Percentiles rank a stretch among this genome's conserved stretches.
Conservation (phyloP, 2,888 invertebrate species). For the Masnerella sp. region DNA sequence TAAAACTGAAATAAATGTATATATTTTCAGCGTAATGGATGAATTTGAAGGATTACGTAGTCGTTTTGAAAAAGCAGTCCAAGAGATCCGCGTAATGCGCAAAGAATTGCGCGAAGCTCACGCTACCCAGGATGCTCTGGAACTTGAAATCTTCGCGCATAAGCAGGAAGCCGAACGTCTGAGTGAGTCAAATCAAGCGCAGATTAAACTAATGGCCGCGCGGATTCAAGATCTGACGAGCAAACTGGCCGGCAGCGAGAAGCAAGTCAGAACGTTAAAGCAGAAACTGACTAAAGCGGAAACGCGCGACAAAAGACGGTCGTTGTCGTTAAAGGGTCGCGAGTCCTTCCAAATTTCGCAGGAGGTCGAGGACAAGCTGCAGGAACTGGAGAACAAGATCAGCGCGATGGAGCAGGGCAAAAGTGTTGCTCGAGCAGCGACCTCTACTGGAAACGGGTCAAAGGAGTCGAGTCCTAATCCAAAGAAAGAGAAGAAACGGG, state of each 20-base stretch:
- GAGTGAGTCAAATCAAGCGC: conserved; percentile 84
- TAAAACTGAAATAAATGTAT: too few species aligned
- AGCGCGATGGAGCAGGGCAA: conserved; percentile 81
- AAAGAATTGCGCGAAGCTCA: conserved; percentile 88
- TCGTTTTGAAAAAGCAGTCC: conserved; percentile 89
- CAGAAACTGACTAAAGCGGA: conserved; percentile 89
- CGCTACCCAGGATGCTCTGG: conserved; percentile 87
- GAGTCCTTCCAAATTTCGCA: conserved; percentile 89
- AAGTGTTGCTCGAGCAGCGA: conserved; percentile 75
- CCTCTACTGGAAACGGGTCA: conserved; percentile 79
- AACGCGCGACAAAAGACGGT: conserved; percentile 87
- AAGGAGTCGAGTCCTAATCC: conserved; percentile 79
- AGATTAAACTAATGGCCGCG: conserved; percentile 88
- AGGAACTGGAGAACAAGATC: conserved; percentile 89
- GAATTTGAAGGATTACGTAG: conserved; percentile 88
- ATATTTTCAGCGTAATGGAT: conserved; percentile 82
- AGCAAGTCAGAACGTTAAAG: conserved; percentile 87
- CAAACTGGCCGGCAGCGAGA: conserved; percentile 89
- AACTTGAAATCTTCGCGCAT: conserved; percentile 87
- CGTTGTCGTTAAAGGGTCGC: conserved; percentile 89
- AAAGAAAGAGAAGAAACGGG: conserved; percentile 77
- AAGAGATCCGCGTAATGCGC: conserved; percentile 90
- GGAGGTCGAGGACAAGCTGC: conserved; percentile 90
- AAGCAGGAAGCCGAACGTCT: conserved; percentile 84
- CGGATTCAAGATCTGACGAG: conserved; percentile 90